Evolutionary conservation across 1,140 invertebrate species (phyloP), one percentile per base, ranked within the genome.

Genomic region (Halyomorpha halys): DNA sequence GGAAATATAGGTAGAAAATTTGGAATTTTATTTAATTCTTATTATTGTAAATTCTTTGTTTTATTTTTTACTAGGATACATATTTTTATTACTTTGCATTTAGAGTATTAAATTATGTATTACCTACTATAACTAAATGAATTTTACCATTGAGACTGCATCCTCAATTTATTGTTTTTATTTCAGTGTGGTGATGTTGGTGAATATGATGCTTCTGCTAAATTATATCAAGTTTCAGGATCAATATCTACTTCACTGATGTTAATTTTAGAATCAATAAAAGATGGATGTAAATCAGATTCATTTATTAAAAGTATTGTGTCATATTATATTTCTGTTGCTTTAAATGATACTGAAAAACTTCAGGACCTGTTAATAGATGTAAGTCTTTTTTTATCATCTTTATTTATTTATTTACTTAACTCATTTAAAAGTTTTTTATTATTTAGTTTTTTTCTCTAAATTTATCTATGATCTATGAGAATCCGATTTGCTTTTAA

Each of bases 121-220:
- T 11, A 49, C n/a, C n/a, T 11, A 5, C 5, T 19, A 18, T 19
- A 49, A 11, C 47, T 18, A 30, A 30, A 30, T 4, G 3, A 4
- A 4, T 30, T 30, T 30, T 2, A 11, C 6, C 6, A 8, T 18
- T 49, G 47, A 19, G 3, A n/a, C 47, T 59, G 54, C 30, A 21
- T 59, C 16, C 16, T 8, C 8, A 27, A 11, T 34, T 56, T 62
- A 3, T 44, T 19, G 53, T 25, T 54, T 64, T 39, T 34, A 25
- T 53, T 56, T 34, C 30, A 64, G 62, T 64, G 62, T 47, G 9
- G 34, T 54, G 16, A 30, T 3, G 19, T 64, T 25, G 27, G 51
- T n/a, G 62, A 64, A 25, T 30, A 30, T 39, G 30, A 56, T 56
- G 62, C 51, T 5, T 54, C 18, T 34, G 49, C 62, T 0, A 64